Evolutionary conservation across 1,140 invertebrate genomes (phyloP).

Genomic region (Ladona fulva): DNA sequence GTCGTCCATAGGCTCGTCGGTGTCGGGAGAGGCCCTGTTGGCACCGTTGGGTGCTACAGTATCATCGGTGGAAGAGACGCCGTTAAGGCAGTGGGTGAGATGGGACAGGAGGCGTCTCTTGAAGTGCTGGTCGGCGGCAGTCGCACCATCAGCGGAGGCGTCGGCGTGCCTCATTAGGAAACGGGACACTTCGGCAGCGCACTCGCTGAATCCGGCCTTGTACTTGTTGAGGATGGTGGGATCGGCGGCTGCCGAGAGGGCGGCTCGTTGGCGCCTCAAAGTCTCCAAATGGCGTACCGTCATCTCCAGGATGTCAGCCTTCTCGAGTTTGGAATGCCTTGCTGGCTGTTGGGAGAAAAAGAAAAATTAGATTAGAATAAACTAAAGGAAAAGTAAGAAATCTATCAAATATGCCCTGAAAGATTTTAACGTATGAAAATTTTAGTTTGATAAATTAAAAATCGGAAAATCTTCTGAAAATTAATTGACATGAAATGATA

Average conservation of each 20-base stretch:
- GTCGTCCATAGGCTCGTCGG: conserved; percentile 24
- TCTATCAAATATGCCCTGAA: too few species aligned
- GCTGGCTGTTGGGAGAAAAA: conserved; percentile 58
- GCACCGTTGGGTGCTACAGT: conserved; percentile 19
- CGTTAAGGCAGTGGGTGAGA: conserved; percentile 56
- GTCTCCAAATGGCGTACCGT: conserved; percentile 87
- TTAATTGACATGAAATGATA: too few species aligned
- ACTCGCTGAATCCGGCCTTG: conserved; percentile 79
- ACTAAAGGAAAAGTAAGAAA: too few species aligned
- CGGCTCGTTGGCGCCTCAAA: conserved; percentile 63
- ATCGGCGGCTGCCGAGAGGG: conserved; percentile 61
- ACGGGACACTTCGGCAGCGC: conserved; percentile 68
- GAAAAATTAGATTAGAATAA: background rate
- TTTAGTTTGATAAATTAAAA: too few species aligned
- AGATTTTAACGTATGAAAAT: too few species aligned
- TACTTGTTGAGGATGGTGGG: conserved; percentile 74
- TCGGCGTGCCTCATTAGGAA: conserved; percentile 26
- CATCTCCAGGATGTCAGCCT: conserved; percentile 95
- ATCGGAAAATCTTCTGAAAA: too few species aligned
- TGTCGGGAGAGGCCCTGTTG: conserved; percentile 24
- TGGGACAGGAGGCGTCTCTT: conserved; percentile 62
- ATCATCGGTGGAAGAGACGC: conserved; percentile 25
- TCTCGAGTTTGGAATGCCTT: conserved; percentile 88
- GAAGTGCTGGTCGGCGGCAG: conserved; percentile 58
- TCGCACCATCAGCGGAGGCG: conserved; percentile 41